phyloP scores from a whole-genome alignment of 2,888 invertebrate genomes.

The Aphelenchoides bicaudatus region DNA sequence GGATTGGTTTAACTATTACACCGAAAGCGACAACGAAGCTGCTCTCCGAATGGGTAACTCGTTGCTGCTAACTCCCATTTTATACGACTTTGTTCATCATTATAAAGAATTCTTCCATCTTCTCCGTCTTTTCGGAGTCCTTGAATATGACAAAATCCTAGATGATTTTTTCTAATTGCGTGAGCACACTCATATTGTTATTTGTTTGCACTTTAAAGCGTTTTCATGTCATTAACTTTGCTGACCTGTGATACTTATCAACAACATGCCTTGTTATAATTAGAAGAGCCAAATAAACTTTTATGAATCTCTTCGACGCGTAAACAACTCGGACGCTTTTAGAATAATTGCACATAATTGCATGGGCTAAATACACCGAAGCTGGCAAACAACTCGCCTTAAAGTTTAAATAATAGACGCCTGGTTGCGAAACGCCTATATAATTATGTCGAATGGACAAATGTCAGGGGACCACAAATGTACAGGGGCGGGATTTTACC shows the following conservation, averaged over 20 bases:
- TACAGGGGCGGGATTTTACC: too few species aligned
- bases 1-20: constrained; percentile 50
- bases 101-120: constrained; percentile 45
- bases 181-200: background rate
- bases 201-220: background rate
- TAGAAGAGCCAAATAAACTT: background rate
- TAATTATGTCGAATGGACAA: too few species aligned
- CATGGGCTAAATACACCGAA: too few species aligned
- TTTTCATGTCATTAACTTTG: background rate
- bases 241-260: background rate
- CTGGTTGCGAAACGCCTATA: too few species aligned
- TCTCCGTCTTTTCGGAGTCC: constrained; percentile 46
- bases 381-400: too few species aligned
- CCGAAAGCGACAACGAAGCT: constrained; percentile 32
- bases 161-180: constrained; percentile 38
- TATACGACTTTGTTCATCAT: constrained; percentile 36
- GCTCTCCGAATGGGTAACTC: constrained; percentile 50
- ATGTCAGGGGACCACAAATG: too few species aligned
- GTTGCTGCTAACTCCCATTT: constrained; percentile 39
- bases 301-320: too few species aligned
- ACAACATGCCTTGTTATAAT: background rate
- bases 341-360: too few species aligned
- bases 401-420: too few species aligned
- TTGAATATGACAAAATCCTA: constrained; percentile 49
- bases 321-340: too few species aligned